These are phyloP conservation scores for Chamaetylas fuelleborni DNA, from an alignment of 2,113 vertebrate genomes.

Conservation along the genomic window DNA sequence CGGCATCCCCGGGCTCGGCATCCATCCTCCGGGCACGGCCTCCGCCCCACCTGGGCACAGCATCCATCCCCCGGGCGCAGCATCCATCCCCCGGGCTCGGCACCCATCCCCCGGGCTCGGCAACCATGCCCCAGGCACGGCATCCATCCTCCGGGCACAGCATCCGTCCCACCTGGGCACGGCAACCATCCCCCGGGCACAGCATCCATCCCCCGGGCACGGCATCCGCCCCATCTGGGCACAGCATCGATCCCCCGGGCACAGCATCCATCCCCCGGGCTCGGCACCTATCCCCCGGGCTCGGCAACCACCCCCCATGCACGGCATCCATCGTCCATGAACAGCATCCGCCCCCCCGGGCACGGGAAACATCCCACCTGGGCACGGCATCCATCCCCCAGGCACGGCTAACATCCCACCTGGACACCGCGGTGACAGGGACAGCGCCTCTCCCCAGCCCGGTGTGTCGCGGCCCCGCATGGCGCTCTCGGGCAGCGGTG, in stretches of 20 bases:
- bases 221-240: too few species aligned
- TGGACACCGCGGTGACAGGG: not conserved
- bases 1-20: not conserved
- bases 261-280: not conserved
- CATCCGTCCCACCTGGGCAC: not conserved
- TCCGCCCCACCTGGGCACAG: too few species aligned
- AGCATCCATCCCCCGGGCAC: not conserved
- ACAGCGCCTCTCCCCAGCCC: not conserved
- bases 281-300: rapidly evolving
- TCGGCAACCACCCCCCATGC: too few species aligned
- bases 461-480: not conserved
- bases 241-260: not conserved
- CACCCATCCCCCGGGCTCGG: rapidly evolving
- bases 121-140: not conserved
- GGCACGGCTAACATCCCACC: not conserved
- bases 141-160: too few species aligned
- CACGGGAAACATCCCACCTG: not conserved
- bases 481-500: not conserved
- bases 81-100: not conserved
- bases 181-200: not conserved
- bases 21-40: too few species aligned
- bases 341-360: not conserved
- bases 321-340: too few species aligned
- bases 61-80: not conserved
- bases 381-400: not conserved